Percentiles rank a stretch among this genome's conserved stretches.
phyloP scores from a whole-genome alignment of 2,113 vertebrate genomes.

The Passerina amoena region DNA sequence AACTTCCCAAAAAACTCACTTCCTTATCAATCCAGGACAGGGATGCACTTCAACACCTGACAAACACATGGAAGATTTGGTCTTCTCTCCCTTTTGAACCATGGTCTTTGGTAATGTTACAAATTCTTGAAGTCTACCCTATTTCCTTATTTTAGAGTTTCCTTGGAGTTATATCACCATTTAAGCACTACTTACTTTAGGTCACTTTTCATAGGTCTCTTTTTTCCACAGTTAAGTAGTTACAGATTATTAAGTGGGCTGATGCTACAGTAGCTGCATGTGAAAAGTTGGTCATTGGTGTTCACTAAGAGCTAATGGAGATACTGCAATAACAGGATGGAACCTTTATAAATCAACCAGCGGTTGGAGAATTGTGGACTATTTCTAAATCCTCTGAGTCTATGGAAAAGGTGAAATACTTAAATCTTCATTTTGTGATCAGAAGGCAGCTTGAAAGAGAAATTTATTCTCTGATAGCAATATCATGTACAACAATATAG shows the following conservation, averaged over 20 bases:
- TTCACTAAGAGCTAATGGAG: neutral
- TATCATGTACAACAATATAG: neutral
- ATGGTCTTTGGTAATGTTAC: neutral
- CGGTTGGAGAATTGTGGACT: neutral
- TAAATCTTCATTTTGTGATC: slow-evolving; percentile 32
- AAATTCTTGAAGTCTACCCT: neutral
- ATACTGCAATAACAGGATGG: neutral
- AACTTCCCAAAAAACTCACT: no score
- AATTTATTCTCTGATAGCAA: neutral
- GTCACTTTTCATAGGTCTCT: neutral
- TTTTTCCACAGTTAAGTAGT: neutral
- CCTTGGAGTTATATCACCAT: neutral
- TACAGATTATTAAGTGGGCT: neutral
- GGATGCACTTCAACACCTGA: neutral
- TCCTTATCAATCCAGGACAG: fast-evolving
- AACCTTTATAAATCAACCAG: neutral
- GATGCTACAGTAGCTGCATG: neutral
- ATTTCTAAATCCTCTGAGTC: neutral
- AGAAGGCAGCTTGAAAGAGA: neutral
- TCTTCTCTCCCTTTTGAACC: neutral
- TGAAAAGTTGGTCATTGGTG: neutral
- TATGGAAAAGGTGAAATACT: neutral
- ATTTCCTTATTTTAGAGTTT: neutral
- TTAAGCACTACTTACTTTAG: neutral
- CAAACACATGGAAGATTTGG: neutral